Base-by-base conservation (phyloP, 2,797 vertebrate genomes). In the Hylomyscus alleni region DNA sequence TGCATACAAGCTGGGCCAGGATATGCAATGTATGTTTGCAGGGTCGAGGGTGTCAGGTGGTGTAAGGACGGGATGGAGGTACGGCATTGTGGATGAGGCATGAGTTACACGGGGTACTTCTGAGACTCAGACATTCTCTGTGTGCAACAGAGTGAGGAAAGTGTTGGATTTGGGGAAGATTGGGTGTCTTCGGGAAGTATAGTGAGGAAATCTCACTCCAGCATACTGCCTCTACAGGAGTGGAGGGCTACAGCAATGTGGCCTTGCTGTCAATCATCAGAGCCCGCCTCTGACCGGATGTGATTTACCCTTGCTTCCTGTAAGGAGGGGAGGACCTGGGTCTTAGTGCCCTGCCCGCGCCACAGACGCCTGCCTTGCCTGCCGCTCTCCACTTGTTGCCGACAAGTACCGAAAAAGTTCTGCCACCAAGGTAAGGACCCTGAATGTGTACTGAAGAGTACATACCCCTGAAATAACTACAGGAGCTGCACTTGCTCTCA, bases 281-380 rank as follows among this genome's bases (percentile, higher is more conserved):
- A 69, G 20, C 47, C 82, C 0, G 4, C 82, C 82, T 44, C 10
- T 85, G 29, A 4, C 40, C 40, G 40, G 82, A 85, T 85, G 44
- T 67, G 29, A 60, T 50, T 56, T 31, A 34, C 11, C 10, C 60
- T 67, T 31, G 7, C 82, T 85, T 85, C 82, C 60, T 29, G 60
- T 50, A 19, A 37, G 62, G 44, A 34, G 60, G 44, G 44, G 62
- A 62, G 62, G 60, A 67, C 2, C 19, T 69, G 29, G 62, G 62
- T 84, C 58, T 62, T 84, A 84, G 24, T 82, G 80, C 54, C n/a
- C 3, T 82, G 80, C 54, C n/a, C 3, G n/a, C 40, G n/a, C n/a
- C 7, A 15, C 6, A 1, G n/a, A 82, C 1, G 22, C n/a, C 22
- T 4, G 9, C 17, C 34, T 1, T 6, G 11, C 37, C 37, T 72